Conservation (phyloP, 2,888 invertebrate genomes). For the Erannis defoliaria region DNA sequence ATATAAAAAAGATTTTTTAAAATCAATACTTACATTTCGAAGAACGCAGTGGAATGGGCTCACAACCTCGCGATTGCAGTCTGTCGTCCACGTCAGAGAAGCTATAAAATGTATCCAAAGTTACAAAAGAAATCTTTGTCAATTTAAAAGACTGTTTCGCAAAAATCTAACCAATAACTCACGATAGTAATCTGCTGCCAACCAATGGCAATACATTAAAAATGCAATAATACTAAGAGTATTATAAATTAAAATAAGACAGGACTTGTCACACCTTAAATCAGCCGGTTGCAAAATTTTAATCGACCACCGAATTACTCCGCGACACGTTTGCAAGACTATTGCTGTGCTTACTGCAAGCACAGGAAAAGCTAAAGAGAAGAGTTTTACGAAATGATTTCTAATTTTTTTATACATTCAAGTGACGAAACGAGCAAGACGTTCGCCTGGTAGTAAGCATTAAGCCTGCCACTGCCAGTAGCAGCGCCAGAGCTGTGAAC, state of each 20-base stretch:
- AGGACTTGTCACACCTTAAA: constrained; percentile 48
- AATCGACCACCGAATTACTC: constrained; percentile 67
- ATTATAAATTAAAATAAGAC: constrained; percentile 29
- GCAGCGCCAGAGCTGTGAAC: too few species aligned
- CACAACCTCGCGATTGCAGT: too few species aligned
- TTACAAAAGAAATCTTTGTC: background rate
- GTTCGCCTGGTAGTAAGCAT: too few species aligned
- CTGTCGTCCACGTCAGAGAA: too few species aligned
- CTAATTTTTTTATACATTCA: background rate
- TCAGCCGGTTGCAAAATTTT: constrained; percentile 58
- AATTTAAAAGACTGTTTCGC: background rate
- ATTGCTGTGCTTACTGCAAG: too few species aligned
- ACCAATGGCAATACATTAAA: constrained; percentile 24
- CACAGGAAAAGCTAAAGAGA: constrained; percentile 45
- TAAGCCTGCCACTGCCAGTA: too few species aligned
- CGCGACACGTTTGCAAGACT: constrained; percentile 47
- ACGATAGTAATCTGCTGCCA: constrained; percentile 9
- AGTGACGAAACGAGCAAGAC: too few species aligned
- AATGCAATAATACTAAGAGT: constrained; percentile 14
- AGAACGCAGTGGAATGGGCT: too few species aligned
- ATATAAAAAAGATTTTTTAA: too few species aligned
- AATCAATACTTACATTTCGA: too few species aligned
- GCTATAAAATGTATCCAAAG: too few species aligned
- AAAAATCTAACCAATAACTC: constrained; percentile 3
- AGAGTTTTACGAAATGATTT: background rate